phyloP scores from a whole-genome alignment of 1,140 invertebrate genomes.

The Pantala flavescens region DNA sequence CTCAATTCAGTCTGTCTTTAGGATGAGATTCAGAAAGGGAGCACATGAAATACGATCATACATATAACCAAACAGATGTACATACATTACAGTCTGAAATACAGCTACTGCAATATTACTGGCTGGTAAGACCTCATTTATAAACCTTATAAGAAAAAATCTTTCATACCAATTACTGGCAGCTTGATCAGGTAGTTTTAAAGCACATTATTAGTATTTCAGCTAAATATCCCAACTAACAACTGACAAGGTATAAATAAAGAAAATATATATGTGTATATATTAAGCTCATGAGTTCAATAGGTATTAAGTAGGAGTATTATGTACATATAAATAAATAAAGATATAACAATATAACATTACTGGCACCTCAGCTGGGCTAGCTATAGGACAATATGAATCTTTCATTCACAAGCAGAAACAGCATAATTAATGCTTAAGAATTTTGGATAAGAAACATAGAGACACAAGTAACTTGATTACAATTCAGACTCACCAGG shows the following conservation, averaged over 20 bases:
- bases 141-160: not conserved
- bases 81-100: not conserved
- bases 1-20: not conserved
- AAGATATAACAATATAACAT: conserved; percentile 6
- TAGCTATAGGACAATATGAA: not conserved
- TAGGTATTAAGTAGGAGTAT: not conserved
- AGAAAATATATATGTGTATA: not conserved
- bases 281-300: conserved; percentile 8
- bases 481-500: not conserved
- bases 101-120: not conserved
- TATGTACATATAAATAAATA: not conserved
- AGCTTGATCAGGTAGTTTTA: not conserved
- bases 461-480: not conserved
- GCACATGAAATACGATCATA: no score
- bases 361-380: not conserved
- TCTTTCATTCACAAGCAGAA: not conserved
- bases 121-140: not conserved
- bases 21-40: no score
- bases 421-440: not conserved
- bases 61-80: no score
- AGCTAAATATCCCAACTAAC: not conserved
- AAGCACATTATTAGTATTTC: not conserved
- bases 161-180: not conserved
- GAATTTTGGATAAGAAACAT: not conserved
- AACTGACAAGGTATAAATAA: conserved; percentile 8